Evolutionary conservation across 2,113 vertebrate genomes (phyloP).

Genomic region (Opisthocomus hoazin): DNA sequence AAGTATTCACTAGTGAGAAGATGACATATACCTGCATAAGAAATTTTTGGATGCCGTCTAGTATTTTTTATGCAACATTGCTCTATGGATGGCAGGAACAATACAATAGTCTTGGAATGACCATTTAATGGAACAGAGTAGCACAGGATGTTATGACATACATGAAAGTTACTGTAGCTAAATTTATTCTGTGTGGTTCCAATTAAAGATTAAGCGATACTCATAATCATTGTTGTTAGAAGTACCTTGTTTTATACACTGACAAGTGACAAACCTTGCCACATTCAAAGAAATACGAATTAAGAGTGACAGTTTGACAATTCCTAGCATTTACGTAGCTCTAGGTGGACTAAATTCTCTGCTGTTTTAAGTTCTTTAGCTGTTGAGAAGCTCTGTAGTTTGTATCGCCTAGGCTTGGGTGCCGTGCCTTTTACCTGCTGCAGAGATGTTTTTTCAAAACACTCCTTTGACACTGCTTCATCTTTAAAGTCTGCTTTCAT

Average conservation of each 20-base stretch:
- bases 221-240: neutral
- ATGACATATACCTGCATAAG: neutral
- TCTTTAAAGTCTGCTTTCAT: neutral
- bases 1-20: neutral
- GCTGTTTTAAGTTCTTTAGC: neutral
- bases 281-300: neutral
- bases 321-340: neutral
- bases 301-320: neutral
- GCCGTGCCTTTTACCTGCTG: neutral
- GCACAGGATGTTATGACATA: neutral
- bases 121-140: neutral
- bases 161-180: neutral
- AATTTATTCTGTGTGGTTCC: neutral
- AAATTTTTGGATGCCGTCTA: neutral
- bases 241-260: neutral
- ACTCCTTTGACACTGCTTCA: neutral
- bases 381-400: neutral
- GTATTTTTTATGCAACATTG: neutral
- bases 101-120: neutral
- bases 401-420: neutral
- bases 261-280: neutral
- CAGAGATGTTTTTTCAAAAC: neutral
- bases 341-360: neutral
- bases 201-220: neutral
- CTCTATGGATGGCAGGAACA: neutral